These are phyloP conservation scores for Caenorhabditis becei DNA, from an alignment of 2,888 invertebrate species.

Conservation along the genomic window DNA sequence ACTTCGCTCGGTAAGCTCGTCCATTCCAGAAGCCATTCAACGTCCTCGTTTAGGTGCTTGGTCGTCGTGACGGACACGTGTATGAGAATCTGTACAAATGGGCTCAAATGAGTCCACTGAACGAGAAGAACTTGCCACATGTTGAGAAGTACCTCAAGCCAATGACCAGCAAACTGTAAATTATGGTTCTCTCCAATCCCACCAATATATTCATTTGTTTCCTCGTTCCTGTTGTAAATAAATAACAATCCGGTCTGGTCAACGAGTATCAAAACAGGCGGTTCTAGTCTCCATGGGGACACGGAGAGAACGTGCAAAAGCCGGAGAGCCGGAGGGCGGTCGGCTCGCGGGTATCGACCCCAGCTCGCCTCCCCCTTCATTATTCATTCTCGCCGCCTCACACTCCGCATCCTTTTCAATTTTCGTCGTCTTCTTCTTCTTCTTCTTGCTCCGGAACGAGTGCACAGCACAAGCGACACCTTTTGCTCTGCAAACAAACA, in stretches of 20 bases:
- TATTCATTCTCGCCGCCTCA: constrained; percentile 31
- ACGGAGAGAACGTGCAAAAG: background rate
- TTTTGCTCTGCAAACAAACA: constrained; percentile 45
- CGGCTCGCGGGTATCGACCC: constrained; percentile 23
- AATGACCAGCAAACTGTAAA: constrained; percentile 61
- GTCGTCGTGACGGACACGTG: constrained; percentile 82
- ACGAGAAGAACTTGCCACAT: constrained; percentile 61
- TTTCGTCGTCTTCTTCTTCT: constrained; percentile 16
- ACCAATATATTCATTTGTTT: too few species aligned
- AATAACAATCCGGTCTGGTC: background rate
- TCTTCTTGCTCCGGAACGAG: constrained; percentile 17
- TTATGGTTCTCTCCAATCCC: too few species aligned
- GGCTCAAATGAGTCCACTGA: constrained; percentile 78
- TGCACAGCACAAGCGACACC: constrained; percentile 17
- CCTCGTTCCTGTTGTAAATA: background rate
- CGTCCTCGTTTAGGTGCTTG: constrained; percentile 70
- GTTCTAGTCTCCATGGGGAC: background rate
- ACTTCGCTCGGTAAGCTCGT: constrained; percentile 82
- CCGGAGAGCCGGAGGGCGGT: background rate
- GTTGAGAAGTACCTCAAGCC: constrained; percentile 64
- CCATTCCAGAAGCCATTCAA: background rate
- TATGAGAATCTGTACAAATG: constrained; percentile 82
- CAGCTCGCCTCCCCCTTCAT: constrained; percentile 19
- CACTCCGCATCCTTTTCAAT: constrained; percentile 30
- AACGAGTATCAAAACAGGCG: constrained; percentile 3